phyloP scores from a whole-genome alignment of 2,797 vertebrate species.

The Coregonus suidteri region DNA sequence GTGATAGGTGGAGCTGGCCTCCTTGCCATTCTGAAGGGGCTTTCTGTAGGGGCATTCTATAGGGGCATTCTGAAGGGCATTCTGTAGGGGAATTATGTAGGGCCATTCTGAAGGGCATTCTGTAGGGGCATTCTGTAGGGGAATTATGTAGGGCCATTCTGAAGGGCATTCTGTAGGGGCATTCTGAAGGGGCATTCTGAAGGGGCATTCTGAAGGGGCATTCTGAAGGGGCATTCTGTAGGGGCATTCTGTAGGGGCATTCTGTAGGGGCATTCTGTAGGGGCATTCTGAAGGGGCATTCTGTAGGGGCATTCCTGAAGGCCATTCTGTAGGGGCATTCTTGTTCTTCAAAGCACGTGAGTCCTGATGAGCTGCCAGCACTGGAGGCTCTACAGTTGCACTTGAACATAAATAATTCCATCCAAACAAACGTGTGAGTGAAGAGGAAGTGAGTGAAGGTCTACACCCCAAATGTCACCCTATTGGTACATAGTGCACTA shows the following conservation, averaged over 20 bases:
- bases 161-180: constrained; percentile 19
- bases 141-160: too few species aligned
- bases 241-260: constrained; percentile 19
- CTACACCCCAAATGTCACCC: too few species aligned
- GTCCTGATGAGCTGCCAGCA: constrained; percentile 21
- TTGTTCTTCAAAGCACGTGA: constrained; percentile 42
- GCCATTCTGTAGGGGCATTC: constrained; percentile 31
- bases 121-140: constrained; percentile 27
- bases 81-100: constrained; percentile 28
- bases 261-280: constrained; percentile 29
- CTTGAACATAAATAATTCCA: constrained; percentile 32
- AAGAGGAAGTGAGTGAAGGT: not conserved
- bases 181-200: constrained; percentile 32
- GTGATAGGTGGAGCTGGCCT: constrained; percentile 10
- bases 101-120: not conserved
- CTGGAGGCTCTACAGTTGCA: constrained; percentile 25
- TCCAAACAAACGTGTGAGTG: constrained; percentile 22
- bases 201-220: constrained; percentile 24
- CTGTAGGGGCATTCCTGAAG: not conserved
- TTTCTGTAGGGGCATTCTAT: constrained; percentile 10
- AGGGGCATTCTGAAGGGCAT: constrained; percentile 22
- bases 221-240: constrained; percentile 21
- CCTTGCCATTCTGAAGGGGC: not conserved
- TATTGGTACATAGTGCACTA: too few species aligned
- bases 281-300: constrained; percentile 27